Evolutionary conservation across 2,888 invertebrate species (phyloP).

Genomic region (Hemicrepidius hirtus): DNA sequence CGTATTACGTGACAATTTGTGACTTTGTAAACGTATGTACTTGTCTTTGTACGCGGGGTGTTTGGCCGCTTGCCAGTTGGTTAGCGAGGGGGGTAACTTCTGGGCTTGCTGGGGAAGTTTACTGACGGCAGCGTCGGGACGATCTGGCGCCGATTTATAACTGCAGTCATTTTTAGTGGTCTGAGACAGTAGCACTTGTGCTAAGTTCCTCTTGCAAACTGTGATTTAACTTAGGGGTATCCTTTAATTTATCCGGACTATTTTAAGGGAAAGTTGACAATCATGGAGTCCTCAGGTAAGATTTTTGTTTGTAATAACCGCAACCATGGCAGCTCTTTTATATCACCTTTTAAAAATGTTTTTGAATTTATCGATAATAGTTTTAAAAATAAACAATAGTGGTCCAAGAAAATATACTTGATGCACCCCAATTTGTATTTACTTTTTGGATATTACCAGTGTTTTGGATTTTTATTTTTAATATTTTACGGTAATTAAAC

Average conservation of each 20-base stretch:
- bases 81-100: slow-evolving; percentile 44
- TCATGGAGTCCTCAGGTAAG: slow-evolving; percentile 40
- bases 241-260: no score
- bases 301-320: slow-evolving; percentile 11
- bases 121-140: slow-evolving; percentile 70
- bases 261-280: background rate
- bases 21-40: slow-evolving; percentile 47
- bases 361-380: no score
- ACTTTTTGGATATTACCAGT: no score
- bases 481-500: no score
- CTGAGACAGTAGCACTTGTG: slow-evolving; percentile 59
- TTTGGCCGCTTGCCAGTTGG: slow-evolving; percentile 56
- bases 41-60: slow-evolving; percentile 48
- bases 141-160: slow-evolving; percentile 71
- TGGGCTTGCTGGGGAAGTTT: slow-evolving; percentile 60
- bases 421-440: no score
- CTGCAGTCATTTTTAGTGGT: slow-evolving; percentile 56
- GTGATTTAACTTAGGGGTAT: slow-evolving; percentile 19
- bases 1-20: slow-evolving; percentile 52
- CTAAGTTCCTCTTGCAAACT: slow-evolving; percentile 32
- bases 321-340: background rate
- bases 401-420: no score
- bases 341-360: no score
- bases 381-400: background rate
- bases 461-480: no score